Evolutionary conservation across 2,888 invertebrate species (phyloP).

Genomic region (Hedychridium roseum): DNA sequence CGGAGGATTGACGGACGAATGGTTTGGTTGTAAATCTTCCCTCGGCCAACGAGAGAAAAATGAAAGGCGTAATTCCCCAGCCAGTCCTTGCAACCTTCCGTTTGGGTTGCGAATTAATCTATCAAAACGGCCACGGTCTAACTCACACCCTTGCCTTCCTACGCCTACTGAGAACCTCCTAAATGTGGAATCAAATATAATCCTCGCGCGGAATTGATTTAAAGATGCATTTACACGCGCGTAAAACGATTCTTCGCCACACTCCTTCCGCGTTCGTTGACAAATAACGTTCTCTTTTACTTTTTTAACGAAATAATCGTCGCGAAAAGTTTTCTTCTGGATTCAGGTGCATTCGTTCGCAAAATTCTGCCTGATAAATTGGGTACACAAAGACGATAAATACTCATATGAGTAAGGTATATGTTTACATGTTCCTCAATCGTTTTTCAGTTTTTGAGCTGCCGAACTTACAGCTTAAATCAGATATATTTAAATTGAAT

Average conservation of each 20-base stretch:
- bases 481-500: too few relatives aligned
- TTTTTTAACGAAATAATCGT: too few relatives aligned
- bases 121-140: conserved; percentile 53
- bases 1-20: conserved; percentile 20
- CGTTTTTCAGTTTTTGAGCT: too few relatives aligned
- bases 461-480: too few relatives aligned
- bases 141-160: conserved; percentile 40
- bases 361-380: too few relatives aligned
- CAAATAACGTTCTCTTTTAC: too few relatives aligned
- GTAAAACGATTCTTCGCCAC: conserved; percentile 2
- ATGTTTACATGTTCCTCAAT: too few relatives aligned
- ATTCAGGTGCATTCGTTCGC: not conserved
- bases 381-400: too few relatives aligned
- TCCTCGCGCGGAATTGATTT: conserved; percentile 29
- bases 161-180: conserved; percentile 33
- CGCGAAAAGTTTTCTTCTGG: not conserved
- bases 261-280: too few relatives aligned
- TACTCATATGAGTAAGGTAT: too few relatives aligned
- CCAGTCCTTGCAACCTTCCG: conserved; percentile 48
- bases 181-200: conserved; percentile 35
- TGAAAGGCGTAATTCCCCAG: conserved; percentile 37
- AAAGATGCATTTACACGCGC: conserved; percentile 23
- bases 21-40: conserved; percentile 25
- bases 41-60: conserved; percentile 32
- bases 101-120: conserved; percentile 57